Base-by-base conservation (phyloP, 2,797 vertebrate genomes). In the Etheostoma nigrum region DNA sequence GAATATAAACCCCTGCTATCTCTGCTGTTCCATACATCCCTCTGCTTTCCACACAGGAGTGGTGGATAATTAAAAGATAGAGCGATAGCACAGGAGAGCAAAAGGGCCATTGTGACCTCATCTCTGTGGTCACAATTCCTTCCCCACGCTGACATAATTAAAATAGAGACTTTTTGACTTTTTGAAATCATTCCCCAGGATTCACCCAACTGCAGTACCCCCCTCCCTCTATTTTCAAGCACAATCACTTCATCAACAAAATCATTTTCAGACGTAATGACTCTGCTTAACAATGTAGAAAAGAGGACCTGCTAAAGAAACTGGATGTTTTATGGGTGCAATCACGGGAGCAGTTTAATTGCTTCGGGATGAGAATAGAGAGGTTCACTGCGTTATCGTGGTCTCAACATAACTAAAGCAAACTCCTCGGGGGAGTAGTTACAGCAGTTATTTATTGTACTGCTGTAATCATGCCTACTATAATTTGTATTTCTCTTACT, bases 61-160 rank as follows among this genome's bases (percentile, higher is more conserved):
- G 74, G 61, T 45, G 83, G 89, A 91, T 94, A 92, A 93, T 93
- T 93, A 92, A 91, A 92, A 92, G 93, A 94, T 91, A 69, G 83
- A 67, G 48, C 40, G 89, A 93, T 92, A 90, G 71, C 80, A 21
- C 4, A 7, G 59, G 58, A 86, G 87, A 77, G 86, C 84, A 78
- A 78, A 58, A 78, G 72, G 69, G 55, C 81, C 81, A 67, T 72
- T 59, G 78, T 78, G 84, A 88, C 91, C 86, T 83, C 82, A 73
- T 91, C 85, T 78, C 77, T 70, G 60, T 30, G 30, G 30, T 30
- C 30, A 30, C 30, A 30, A 30, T 73, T 89, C 84, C 30, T 30
- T 72, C 77, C 71, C 57, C 21, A 67, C 79, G 71, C 72, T 71
- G 81, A 78, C 83, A 86, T 92, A 86, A 93, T 93, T 92, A 93